These are phyloP conservation scores for Clunio marinus DNA, from an alignment of 2,888 invertebrate genomes.

Conservation along the genomic window DNA sequence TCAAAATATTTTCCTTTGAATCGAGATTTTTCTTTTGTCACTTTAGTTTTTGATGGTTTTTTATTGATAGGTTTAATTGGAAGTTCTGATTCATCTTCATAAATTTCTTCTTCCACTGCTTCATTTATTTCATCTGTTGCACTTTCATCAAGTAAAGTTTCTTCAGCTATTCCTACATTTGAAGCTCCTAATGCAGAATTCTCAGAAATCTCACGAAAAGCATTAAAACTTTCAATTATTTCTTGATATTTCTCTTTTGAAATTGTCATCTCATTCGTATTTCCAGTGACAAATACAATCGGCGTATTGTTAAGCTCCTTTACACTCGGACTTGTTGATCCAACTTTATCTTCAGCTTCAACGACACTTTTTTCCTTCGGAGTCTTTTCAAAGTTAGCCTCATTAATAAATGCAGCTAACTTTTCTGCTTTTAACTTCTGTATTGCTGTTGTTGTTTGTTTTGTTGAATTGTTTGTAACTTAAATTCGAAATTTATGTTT, in stretches of 20 bases:
- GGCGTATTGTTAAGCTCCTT: background rate
- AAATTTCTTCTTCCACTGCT: slow-evolving; percentile 18
- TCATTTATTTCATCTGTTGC: slow-evolving; percentile 41
- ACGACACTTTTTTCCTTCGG: background rate
- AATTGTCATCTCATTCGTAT: slow-evolving; percentile 21
- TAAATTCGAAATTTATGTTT: too few species aligned
- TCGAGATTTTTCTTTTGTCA: slow-evolving; percentile 12
- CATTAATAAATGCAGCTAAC: slow-evolving; percentile 61
- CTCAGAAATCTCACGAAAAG: slow-evolving; percentile 48
- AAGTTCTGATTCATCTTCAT: slow-evolving; percentile 17
- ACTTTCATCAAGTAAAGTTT: slow-evolving; percentile 12
- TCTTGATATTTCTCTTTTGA: slow-evolving; percentile 43
- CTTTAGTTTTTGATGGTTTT: slow-evolving; percentile 35
- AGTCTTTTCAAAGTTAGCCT: slow-evolving; percentile 41
- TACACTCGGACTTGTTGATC: background rate
- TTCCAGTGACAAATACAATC: background rate
- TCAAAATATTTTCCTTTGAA: slow-evolving; percentile 40
- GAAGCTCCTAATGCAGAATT: slow-evolving; percentile 41
- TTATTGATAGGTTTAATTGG: slow-evolving; percentile 17
- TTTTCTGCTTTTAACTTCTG: slow-evolving; percentile 64
- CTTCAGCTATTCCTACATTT: slow-evolving; percentile 16
- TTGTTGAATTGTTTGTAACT: slow-evolving; percentile 63
- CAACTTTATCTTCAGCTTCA: background rate
- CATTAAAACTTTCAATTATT: slow-evolving; percentile 48
- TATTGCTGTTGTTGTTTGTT: slow-evolving; percentile 63